Conservation (phyloP, 2,113 vertebrate species). For the Petaurus breviceps region DNA sequence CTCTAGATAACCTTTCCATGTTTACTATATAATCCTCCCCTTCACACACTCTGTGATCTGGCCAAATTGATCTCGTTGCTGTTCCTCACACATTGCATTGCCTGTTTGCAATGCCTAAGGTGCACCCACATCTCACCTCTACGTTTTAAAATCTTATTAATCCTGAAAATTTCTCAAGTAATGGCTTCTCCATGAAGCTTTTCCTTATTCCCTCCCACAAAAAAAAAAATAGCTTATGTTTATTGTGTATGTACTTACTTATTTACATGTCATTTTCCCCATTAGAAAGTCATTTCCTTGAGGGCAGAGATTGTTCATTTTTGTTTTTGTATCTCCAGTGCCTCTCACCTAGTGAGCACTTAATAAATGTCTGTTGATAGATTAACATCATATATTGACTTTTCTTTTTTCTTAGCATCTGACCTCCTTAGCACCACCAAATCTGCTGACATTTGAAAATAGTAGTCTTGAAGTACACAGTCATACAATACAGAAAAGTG, state of each 20-base stretch:
- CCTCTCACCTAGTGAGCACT: neutral
- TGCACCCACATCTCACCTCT: neutral
- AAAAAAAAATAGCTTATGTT: neutral
- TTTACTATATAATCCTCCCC: neutral
- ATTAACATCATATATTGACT: neutral
- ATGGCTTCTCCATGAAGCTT: neutral
- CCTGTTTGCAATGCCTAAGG: neutral
- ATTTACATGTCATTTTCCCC: neutral
- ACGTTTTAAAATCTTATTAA: neutral
- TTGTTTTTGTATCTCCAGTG: neutral
- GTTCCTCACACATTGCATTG: neutral
- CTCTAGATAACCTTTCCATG: neutral
- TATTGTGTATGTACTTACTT: neutral
- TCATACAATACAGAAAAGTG: neutral
- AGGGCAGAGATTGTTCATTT: neutral
- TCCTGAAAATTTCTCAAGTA: neutral
- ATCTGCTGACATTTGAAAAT: neutral
- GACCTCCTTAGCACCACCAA: neutral
- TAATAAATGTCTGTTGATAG: neutral
- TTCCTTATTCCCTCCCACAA: neutral
- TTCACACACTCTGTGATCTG: neutral
- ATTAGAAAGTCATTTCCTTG: neutral
- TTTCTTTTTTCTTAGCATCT: neutral
- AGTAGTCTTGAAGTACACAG: neutral
- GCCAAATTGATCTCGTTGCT: too few relatives aligned